These are phyloP conservation scores for Echinarachnius parma DNA, from an alignment of 53 echinoderm and acorn worm genomes.

Conservation along the genomic window DNA sequence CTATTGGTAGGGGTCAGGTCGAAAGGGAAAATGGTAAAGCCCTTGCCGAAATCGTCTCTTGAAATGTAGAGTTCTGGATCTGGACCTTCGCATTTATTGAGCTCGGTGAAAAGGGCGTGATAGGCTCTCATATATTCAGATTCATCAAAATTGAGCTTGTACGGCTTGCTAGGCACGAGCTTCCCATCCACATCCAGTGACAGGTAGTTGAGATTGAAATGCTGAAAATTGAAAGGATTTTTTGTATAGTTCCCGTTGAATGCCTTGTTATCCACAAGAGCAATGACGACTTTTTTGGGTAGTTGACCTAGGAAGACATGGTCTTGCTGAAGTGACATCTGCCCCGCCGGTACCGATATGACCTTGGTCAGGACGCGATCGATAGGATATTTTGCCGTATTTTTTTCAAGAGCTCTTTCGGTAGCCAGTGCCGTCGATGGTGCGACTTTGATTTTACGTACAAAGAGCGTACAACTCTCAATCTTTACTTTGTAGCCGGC, in stretches of 20 bases:
- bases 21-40: constrained; percentile 26
- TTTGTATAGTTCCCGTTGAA: constrained; percentile 11
- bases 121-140: constrained; percentile 1
- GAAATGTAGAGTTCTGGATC: constrained; percentile 14
- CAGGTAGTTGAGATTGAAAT: constrained; percentile 24
- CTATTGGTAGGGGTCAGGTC: constrained; percentile 6
- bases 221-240: too few relatives aligned
- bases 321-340: constrained; percentile 44
- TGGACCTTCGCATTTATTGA: neutral
- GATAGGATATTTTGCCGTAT: constrained; percentile 16
- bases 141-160: constrained; percentile 11
- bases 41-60: constrained; percentile 25
- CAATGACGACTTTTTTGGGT: neutral
- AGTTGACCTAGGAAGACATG: constrained; percentile 22
- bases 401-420: neutral
- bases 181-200: constrained; percentile 35
- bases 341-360: neutral
- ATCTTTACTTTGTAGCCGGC: constrained; percentile 11
- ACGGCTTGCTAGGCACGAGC: constrained; percentile 13
- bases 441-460: constrained; percentile 4
- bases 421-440: neutral
- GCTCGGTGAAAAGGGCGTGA: constrained; percentile 1
- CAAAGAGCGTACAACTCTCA: constrained; percentile 15
- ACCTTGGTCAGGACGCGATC: neutral
- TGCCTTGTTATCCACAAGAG: neutral